Conservation (phyloP, 2,888 invertebrate genomes). For the Heliconius sara region DNA sequence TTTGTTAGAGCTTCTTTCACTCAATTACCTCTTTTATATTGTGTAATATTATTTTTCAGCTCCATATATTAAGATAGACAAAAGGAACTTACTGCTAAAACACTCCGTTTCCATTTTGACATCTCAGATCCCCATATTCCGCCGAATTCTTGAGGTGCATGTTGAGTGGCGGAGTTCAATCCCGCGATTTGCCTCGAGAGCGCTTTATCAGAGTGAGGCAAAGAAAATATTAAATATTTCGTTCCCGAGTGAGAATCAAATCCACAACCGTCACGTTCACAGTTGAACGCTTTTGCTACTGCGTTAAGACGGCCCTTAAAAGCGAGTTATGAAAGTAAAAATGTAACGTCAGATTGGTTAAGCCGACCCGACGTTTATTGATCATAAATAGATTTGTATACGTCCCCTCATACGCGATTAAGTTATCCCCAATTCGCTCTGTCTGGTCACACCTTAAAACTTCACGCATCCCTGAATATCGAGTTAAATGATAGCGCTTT, state of each 20-base stretch:
- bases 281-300: too few relatives aligned
- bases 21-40: not conserved
- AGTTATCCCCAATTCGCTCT: slow-evolving; percentile 4
- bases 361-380: not conserved
- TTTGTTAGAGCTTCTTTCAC: slow-evolving; percentile 6
- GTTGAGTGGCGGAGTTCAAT: not conserved
- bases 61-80: too few relatives aligned
- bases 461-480: not conserved
- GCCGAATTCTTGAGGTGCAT: not conserved
- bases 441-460: slow-evolving; percentile 20
- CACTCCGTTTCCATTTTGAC: not conserved
- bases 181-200: not conserved
- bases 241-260: too few relatives aligned
- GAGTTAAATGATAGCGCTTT: not conserved
- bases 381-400: slow-evolving; percentile 19
- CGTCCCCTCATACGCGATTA: slow-evolving; percentile 7
- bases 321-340: not conserved
- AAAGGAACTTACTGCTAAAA: not conserved
- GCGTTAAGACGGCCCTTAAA: too few relatives aligned
- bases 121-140: not conserved
- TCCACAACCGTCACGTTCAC: too few relatives aligned
- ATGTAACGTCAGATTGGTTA: not conserved
- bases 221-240: not conserved
- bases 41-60: not conserved
- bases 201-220: not conserved